These are phyloP conservation scores for Rissa tridactyla DNA, from an alignment of 2,113 vertebrate species.

Conservation along the genomic window DNA sequence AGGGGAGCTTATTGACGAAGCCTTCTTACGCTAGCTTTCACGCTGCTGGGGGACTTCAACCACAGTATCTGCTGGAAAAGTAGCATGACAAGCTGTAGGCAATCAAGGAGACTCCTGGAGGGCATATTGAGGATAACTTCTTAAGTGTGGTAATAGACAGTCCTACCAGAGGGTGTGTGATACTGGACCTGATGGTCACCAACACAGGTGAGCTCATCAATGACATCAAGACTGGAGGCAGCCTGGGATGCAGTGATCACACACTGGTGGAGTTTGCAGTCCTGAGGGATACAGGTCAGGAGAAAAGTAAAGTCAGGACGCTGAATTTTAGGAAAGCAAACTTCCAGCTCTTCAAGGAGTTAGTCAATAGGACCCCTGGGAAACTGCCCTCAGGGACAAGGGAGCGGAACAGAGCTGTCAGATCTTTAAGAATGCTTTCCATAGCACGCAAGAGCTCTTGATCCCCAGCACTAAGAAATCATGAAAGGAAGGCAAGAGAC, in stretches of 20 bases:
- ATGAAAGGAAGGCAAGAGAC: background rate
- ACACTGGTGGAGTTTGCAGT: background rate
- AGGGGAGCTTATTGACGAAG: background rate
- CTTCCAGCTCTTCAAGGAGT: background rate
- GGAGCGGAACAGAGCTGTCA: too few relatives aligned
- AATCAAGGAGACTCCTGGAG: background rate
- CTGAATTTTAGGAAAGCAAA: background rate
- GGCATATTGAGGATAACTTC: too few relatives aligned
- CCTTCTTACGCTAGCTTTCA: background rate
- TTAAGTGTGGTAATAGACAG: too few relatives aligned
- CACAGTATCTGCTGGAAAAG: background rate
- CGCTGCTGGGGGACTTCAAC: background rate
- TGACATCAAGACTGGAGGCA: background rate
- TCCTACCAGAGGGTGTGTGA: too few relatives aligned
- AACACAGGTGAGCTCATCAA: too few relatives aligned
- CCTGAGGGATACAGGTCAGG: background rate
- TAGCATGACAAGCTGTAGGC: background rate
- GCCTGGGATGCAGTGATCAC: background rate
- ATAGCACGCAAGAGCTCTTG: fast-evolving
- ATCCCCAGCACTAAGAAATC: background rate
- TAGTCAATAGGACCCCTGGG: too few relatives aligned
- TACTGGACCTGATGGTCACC: too few relatives aligned
- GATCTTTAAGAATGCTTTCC: too few relatives aligned
- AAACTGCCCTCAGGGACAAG: too few relatives aligned
- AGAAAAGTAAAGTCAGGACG: background rate